Evolutionary conservation across 2,888 invertebrate species (phyloP).

Genomic region (Agelastica alni): DNA sequence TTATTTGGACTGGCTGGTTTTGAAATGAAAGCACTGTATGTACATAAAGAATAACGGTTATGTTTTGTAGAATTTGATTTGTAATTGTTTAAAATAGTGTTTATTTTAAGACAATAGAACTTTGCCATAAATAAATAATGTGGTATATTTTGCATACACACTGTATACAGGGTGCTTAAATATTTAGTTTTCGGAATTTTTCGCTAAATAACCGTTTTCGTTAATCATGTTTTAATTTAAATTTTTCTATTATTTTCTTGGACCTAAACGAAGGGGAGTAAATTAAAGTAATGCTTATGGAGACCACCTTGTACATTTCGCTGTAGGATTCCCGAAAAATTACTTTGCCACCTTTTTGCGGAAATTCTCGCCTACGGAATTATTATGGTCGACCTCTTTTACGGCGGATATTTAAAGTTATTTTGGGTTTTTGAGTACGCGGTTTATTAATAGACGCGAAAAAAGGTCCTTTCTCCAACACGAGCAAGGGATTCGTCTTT

Average conservation of each 20-base stretch:
- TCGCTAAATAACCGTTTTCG: too few species aligned
- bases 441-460: background rate
- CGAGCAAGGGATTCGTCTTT: background rate
- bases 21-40: too few species aligned
- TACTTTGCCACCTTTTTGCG: slow-evolving; percentile 35
- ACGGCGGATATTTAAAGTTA: slow-evolving; percentile 20
- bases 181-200: too few species aligned
- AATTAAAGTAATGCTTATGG: background rate
- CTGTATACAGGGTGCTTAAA: too few species aligned
- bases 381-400: slow-evolving; percentile 19
- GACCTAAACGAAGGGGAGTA: too few species aligned
- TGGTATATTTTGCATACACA: too few species aligned
- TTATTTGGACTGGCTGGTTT: too few species aligned
- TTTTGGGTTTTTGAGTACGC: background rate
- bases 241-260: background rate
- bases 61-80: too few species aligned
- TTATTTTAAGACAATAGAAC: too few species aligned
- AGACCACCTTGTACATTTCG: background rate
- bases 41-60: too few species aligned
- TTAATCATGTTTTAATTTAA: background rate
- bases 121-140: too few species aligned
- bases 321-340: slow-evolving; percentile 30
- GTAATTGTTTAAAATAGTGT: too few species aligned
- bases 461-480: background rate
- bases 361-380: slow-evolving; percentile 19